Evolutionary conservation across 2,888 invertebrate genomes (phyloP).

Genomic region (Phytoseiulus persimilis): DNA sequence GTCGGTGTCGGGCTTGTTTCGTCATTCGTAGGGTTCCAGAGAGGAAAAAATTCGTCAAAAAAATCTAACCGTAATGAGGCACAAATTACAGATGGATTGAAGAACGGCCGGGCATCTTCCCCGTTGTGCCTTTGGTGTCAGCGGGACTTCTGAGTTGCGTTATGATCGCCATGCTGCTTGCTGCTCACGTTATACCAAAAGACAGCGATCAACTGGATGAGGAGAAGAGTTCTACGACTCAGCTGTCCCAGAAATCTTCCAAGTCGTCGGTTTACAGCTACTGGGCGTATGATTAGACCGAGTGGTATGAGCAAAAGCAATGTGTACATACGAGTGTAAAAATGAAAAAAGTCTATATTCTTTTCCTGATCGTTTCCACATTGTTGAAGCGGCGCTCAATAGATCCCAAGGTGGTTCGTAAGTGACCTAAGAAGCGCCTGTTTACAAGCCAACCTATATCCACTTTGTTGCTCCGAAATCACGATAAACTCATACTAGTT

Average conservation of each 20-base stretch:
- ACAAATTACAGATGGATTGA: conserved; percentile 24
- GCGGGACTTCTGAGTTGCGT: conserved; percentile 15
- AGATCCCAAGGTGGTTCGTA: no score
- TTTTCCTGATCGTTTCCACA: not conserved
- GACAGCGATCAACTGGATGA: conserved; percentile 35
- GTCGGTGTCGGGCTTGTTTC: not conserved
- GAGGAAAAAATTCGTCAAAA: not conserved
- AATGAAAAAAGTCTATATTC: not conserved
- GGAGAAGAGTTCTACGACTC: conserved; percentile 32
- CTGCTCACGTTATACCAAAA: conserved; percentile 25
- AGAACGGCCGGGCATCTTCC: conserved; percentile 29
- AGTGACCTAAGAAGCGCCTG: no score
- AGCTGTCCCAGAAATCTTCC: conserved; percentile 15
- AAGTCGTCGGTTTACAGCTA: conserved; percentile 29
- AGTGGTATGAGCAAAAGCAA: not conserved
- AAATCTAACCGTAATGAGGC: not conserved
- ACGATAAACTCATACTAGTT: no score
- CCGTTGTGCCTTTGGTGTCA: conserved; percentile 27
- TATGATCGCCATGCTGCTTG: conserved; percentile 25
- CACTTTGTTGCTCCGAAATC: no score
- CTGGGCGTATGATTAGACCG: conserved; percentile 19
- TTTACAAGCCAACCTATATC: no score
- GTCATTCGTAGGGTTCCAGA: not conserved
- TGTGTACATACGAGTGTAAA: not conserved
- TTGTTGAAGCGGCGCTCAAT: not conserved